Conservation (phyloP, 2,888 invertebrate genomes). For the Pollenia angustigena region DNA sequence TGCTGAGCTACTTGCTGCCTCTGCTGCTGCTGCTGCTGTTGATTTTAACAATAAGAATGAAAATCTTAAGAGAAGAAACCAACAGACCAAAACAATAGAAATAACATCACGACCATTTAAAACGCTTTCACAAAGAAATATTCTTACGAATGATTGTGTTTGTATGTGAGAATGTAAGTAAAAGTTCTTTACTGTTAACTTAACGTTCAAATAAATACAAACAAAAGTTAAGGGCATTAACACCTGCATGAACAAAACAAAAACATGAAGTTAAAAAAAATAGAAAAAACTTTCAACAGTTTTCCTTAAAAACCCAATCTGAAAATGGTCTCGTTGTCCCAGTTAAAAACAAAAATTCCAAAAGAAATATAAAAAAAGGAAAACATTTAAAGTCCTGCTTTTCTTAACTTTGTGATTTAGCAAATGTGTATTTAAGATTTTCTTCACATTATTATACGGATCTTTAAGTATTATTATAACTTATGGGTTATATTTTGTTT, state of each 20-base stretch:
- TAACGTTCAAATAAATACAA: conserved; percentile 54
- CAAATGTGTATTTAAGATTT: conserved; percentile 49
- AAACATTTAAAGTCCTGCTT: neutral
- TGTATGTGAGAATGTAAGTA: neutral
- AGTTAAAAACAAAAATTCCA: neutral
- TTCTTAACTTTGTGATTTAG: neutral
- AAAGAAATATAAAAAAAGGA: conserved; percentile 18
- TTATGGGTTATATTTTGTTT: conserved; percentile 44
- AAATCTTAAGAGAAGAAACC: conserved; percentile 24
- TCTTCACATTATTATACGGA: conserved; percentile 30
- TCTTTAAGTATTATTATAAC: conserved; percentile 45
- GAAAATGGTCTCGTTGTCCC: conserved; percentile 6
- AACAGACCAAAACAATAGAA: conserved; percentile 47
- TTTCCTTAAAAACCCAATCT: neutral
- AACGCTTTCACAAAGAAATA: neutral
- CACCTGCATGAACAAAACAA: conserved; percentile 50
- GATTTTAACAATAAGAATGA: conserved; percentile 12
- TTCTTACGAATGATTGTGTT: neutral
- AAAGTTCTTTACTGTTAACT: conserved; percentile 44
- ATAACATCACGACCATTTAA: conserved; percentile 12
- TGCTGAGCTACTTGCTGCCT: neutral
- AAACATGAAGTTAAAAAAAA: conserved; percentile 3
- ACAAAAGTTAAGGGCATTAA: conserved; percentile 63
- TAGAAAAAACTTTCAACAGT: conserved; percentile 2
- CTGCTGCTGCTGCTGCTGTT: conserved; percentile 6